phyloP scores from a whole-genome alignment of 2,113 vertebrate species.

The Anarhynchus alexandrinus region DNA sequence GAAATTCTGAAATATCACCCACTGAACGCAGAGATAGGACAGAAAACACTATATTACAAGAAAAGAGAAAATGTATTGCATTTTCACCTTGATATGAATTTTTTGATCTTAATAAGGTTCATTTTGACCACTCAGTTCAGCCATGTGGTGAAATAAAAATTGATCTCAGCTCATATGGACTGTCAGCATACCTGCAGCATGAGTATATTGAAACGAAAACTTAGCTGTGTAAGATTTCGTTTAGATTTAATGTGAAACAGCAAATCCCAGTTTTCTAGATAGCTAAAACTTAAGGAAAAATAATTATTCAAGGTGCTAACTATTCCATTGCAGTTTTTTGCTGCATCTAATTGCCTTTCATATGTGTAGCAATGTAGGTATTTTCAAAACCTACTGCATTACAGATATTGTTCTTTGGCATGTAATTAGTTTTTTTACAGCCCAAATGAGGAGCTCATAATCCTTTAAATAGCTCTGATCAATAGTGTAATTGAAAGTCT shows the following conservation, averaged over 20 bases:
- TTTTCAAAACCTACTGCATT: slow-evolving; percentile 23
- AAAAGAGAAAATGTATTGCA: neutral
- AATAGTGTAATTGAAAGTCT: slow-evolving; percentile 77
- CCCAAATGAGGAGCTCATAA: slow-evolving; percentile 73
- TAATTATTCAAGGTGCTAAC: neutral
- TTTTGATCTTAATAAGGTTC: neutral
- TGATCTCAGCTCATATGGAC: neutral
- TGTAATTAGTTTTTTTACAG: slow-evolving; percentile 66
- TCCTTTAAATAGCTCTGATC: slow-evolving; percentile 74
- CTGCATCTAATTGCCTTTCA: neutral
- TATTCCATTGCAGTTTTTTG: neutral
- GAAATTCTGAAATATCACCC: neutral
- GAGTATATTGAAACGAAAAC: neutral
- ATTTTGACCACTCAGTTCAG: neutral
- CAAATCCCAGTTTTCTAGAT: neutral
- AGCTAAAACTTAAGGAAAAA: neutral
- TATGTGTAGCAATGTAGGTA: neutral
- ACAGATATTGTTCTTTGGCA: slow-evolving; percentile 30
- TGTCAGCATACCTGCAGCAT: neutral
- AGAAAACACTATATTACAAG: neutral
- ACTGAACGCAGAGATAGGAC: neutral
- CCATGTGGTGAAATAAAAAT: neutral
- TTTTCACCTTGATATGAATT: neutral
- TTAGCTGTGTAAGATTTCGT: neutral
- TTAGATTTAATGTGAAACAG: neutral